These are phyloP conservation scores for Tachina grossa DNA, from an alignment of 2,888 invertebrate species.

Conservation along the genomic window DNA sequence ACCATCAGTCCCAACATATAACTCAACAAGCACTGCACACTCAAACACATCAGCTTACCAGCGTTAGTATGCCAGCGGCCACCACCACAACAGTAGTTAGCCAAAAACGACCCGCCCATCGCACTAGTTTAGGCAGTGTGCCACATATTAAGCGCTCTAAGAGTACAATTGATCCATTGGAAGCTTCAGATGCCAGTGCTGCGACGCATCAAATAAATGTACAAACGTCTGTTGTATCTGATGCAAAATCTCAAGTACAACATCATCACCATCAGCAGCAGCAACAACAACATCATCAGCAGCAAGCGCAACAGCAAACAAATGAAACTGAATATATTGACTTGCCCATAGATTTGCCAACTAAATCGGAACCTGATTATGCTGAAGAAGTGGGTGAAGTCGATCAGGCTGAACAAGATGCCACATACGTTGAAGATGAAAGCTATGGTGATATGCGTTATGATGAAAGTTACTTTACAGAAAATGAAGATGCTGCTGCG, in stretches of 20 bases:
- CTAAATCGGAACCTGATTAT: slow-evolving; percentile 88
- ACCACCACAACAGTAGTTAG: slow-evolving; percentile 78
- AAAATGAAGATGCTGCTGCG: slow-evolving; percentile 81
- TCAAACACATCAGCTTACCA: slow-evolving; percentile 70
- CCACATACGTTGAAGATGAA: slow-evolving; percentile 87
- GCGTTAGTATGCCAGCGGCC: slow-evolving; percentile 66
- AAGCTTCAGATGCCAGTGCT: slow-evolving; percentile 84
- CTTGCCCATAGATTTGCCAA: slow-evolving; percentile 84
- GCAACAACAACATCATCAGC: slow-evolving; percentile 66
- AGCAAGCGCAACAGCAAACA: slow-evolving; percentile 74
- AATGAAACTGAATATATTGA: slow-evolving; percentile 83
- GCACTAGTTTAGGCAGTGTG: slow-evolving; percentile 76
- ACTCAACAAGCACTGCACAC: slow-evolving; percentile 68
- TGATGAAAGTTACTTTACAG: slow-evolving; percentile 83
- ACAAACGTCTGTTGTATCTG: slow-evolving; percentile 84
- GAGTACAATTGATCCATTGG: slow-evolving; percentile 84
- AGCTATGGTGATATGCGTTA: slow-evolving; percentile 86
- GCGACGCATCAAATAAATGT: slow-evolving; percentile 82
- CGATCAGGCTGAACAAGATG: slow-evolving; percentile 86
- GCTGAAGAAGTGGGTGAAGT: slow-evolving; percentile 86
- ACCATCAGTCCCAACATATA: slow-evolving; percentile 71
- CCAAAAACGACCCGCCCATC: slow-evolving; percentile 81
- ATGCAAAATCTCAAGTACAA: slow-evolving; percentile 56
- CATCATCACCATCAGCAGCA: slow-evolving; percentile 57
- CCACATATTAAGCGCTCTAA: slow-evolving; percentile 80